These are phyloP conservation scores for Eremophila alpestris DNA, from an alignment of 2,797 vertebrate genomes.

Conservation along the genomic window DNA sequence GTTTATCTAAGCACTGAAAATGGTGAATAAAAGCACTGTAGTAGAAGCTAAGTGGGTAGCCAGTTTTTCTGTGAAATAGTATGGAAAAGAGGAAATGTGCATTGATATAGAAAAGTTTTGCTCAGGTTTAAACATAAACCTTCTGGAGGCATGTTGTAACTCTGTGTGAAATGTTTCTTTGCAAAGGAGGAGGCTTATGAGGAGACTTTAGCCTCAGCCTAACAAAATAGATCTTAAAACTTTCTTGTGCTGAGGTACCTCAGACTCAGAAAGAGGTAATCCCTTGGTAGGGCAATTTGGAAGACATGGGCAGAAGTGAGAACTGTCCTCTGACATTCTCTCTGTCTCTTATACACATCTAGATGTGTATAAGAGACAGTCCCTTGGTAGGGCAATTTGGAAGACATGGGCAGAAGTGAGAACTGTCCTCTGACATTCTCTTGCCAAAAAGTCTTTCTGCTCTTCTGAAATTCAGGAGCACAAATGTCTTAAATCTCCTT, in stretches of 20 bases:
- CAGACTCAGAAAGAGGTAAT: background rate
- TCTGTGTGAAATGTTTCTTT: background rate
- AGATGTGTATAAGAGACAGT: too few species aligned
- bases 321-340: background rate
- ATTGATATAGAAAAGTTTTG: background rate
- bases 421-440: background rate
- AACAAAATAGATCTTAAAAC: background rate
- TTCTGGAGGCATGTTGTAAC: background rate
- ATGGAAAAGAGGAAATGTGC: background rate
- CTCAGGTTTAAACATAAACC: background rate
- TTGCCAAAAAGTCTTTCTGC: background rate
- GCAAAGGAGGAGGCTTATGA: background rate
- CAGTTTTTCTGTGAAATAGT: background rate
- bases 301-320: too few species aligned
- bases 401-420: too few species aligned
- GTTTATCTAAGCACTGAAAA: background rate
- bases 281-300: background rate
- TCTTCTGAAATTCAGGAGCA: background rate
- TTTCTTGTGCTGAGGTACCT: background rate
- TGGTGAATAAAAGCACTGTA: background rate
- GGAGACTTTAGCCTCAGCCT: background rate
- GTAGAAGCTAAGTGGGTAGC: background rate
- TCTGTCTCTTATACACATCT: too few species aligned
- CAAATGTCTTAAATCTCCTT: background rate
- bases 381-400: too few species aligned